Base-by-base conservation (phyloP, 1,140 invertebrate species). In the Zaprionus capensis region DNA sequence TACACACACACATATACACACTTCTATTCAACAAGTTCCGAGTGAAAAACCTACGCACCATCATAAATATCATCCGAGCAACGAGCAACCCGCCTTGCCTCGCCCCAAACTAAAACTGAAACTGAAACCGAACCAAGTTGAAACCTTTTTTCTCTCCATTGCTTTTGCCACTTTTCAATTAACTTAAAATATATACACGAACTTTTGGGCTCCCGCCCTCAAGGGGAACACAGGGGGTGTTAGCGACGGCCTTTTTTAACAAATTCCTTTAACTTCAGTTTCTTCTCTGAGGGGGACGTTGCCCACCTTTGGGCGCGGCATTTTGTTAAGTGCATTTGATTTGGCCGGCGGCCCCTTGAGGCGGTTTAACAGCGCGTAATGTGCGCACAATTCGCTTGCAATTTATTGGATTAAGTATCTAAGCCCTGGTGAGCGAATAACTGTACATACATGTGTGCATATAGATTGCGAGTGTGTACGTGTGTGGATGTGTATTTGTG, bases 271-370 rank as follows among this genome's bases (percentile, higher is more conserved):
- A 63, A 65, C 58, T 49, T 28, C 46, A 56, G 62, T 74, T 69
- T 57, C n/a, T 14, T 17, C 41, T 17, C 14, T 9, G 41, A 15
- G n/a, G 15, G 41, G 36, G 36, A 14, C 72, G 80, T 71, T 80
- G 83, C 84, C 84, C 74, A 78, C 84, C 64, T 77, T 64, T 70
- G 20, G 53, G 84, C 44, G 53, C 38, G 71, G 74, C 79, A 75
- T 90, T 90, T 82, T 76, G 81, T 90, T 90, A 90, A 90, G 85
- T 90, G 85, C 85, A 85, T 91, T 90, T 90, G 86, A 90, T 85
- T 90, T 88, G 71, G 58, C 73, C 67, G 63, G 65, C 70, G 70
- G 34, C 58, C 78, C 81, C 17, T 44, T 67, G 64, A 53, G 68
- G 65, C 68, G 76, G 69, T 66, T 76, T 80, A 86, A 64, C 75